A percentile compares a stretch with the other conserved stretches of the same genome.
Evolutionary conservation across 2,888 invertebrate species (phyloP).

Genomic region (Scotopteryx bipunctaria): DNA sequence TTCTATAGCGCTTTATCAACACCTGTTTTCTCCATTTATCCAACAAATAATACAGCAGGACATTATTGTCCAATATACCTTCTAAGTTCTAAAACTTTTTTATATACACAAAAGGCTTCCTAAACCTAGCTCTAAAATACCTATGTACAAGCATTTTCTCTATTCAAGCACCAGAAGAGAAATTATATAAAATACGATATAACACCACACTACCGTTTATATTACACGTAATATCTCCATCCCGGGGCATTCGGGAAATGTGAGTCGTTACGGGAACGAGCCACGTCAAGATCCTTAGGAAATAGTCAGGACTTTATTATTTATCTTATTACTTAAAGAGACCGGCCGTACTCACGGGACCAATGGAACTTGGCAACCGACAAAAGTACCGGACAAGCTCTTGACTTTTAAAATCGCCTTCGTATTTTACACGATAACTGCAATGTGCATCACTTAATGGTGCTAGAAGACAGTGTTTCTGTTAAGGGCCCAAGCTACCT

Average conservation of each 20-base stretch:
- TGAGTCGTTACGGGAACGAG: slow-evolving; percentile 30
- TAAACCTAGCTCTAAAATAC: background rate
- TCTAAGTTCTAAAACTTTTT: too few relatives aligned
- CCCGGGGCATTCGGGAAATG: slow-evolving; percentile 22
- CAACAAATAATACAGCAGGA: too few relatives aligned
- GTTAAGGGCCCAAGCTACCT: too few relatives aligned
- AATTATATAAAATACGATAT: slow-evolving; percentile 13
- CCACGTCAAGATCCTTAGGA: slow-evolving; percentile 19
- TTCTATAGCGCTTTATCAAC: too few relatives aligned
- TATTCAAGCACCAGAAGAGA: background rate
- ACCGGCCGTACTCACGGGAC: slow-evolving; percentile 4
- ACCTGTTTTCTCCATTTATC: too few relatives aligned
- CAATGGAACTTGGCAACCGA: background rate
- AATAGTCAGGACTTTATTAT: slow-evolving; percentile 28
- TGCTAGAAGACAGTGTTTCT: too few relatives aligned
- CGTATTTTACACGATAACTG: too few relatives aligned
- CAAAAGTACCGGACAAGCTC: too few relatives aligned
- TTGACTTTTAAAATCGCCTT: too few relatives aligned
- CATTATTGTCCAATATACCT: too few relatives aligned
- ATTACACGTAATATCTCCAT: slow-evolving; percentile 32
- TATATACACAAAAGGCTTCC: too few relatives aligned
- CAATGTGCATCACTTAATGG: too few relatives aligned
- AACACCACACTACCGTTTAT: slow-evolving; percentile 23
- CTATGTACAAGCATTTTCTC: background rate
- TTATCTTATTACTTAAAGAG: slow-evolving; percentile 19